Evolutionary conservation across 2,113 vertebrate species (phyloP), one percentile per base, ranked within the genome.

Genomic region (Tyto alba): DNA sequence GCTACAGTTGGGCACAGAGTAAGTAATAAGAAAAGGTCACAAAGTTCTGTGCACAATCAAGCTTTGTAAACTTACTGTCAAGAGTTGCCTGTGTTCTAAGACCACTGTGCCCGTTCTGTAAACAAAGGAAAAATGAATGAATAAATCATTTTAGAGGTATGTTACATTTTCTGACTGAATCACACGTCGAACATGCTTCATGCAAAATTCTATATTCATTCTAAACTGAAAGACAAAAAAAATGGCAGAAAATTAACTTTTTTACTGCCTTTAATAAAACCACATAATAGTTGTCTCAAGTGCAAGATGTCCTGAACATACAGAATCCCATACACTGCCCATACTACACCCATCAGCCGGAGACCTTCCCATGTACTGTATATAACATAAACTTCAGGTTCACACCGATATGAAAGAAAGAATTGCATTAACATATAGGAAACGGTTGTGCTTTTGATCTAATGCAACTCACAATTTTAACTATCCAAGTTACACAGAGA

Each of bases 41-140:
- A 43, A 95, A 77, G n/a, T 43, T 57, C 67, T 73, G 30, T 25
- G 38, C 32, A 47, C 40, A 91, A 11, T 10, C 38, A 72, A 74
- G 71, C 48, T 82, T 81, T 79, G 48, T 53, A 79, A 89, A 99
- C 99, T 99, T 98, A 99, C 99, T 97, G 97, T 99, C 99, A 92
- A 99, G 95, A 92, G 98, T 94, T 96, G 98, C 97, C 95, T 99
- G 98, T 72, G 98, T 98, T 97, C 98, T 98, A 93, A 98, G 97
- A 97, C 98, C 96, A 60, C 98, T 98, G 92, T 99, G 98, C 93
- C 99, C 99, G 1, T 99, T 99, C 99, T 99, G 96, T 60, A 95
- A 97, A 80, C 48, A 97, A 95, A 95, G 94, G 16, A 96, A 89
- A 91, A 95, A 78, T 66, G 1, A 94, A 88, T 91, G 13, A 90